A percentile compares a stretch with the other conserved stretches of the same genome.
phyloP scores from a whole-genome alignment of 2,113 vertebrate species.

The Syngnathus scovelli region DNA sequence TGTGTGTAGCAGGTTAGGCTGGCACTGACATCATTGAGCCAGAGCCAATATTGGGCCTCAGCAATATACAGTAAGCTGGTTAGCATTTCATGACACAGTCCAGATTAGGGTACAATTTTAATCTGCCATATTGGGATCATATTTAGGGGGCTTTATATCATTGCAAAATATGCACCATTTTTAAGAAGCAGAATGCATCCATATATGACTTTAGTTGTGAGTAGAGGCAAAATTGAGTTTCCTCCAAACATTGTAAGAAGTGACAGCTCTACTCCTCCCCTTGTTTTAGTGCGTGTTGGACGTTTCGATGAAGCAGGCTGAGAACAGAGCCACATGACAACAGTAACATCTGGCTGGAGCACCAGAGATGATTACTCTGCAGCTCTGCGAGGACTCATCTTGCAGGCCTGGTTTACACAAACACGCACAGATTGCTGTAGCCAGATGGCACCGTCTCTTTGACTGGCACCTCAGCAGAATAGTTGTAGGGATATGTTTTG shows the following conservation, averaged over 20 bases:
- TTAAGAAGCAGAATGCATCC: background rate
- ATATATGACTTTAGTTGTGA: background rate
- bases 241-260: background rate
- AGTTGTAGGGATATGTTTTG: constrained; percentile 33
- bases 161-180: background rate
- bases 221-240: background rate
- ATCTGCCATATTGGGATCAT: constrained; percentile 33
- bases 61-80: constrained; percentile 34
- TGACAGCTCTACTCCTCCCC: background rate
- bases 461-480: constrained; percentile 47
- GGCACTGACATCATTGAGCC: constrained; percentile 18
- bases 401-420: constrained; percentile 25
- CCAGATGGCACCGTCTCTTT: constrained; percentile 58
- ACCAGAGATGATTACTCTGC: constrained; percentile 64
- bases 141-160: constrained; percentile 1
- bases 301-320: constrained; percentile 40
- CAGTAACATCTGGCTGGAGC: constrained; percentile 66
- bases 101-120: constrained; percentile 37
- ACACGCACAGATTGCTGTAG: constrained; percentile 49
- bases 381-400: constrained; percentile 52
- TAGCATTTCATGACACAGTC: constrained; percentile 9
- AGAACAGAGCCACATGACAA: constrained; percentile 60
- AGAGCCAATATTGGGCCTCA: constrained; percentile 18
- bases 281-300: constrained; percentile 19
- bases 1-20: constrained; percentile 10